Conservation (phyloP, 2,797 vertebrate species). For the Liparis tanakae region DNA sequence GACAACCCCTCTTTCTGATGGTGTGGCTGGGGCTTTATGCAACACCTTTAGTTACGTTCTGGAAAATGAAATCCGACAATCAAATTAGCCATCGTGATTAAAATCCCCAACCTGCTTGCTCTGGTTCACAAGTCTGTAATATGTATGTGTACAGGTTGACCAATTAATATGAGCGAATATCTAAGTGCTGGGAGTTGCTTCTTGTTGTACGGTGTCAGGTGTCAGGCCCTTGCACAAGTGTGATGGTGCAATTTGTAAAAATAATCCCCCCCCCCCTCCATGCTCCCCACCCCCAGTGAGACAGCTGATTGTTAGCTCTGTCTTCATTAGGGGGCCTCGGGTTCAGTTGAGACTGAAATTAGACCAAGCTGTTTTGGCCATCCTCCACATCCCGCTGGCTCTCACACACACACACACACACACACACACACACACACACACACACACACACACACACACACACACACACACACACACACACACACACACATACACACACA, state of each 20-base stretch:
- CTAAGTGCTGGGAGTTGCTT: conserved; percentile 17
- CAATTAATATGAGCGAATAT: conserved; percentile 4
- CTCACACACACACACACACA: conserved; percentile 1
- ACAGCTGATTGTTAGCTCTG: conserved; percentile 48
- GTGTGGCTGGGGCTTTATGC: no score
- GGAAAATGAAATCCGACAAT: neutral
- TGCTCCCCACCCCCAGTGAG: no score
- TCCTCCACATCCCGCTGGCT: conserved; percentile 31
- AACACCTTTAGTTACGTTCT: neutral
- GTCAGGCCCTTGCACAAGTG: conserved; percentile 9
- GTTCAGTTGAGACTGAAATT: conserved; percentile 49
- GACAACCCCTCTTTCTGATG: no score
- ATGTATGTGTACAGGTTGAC: neutral
- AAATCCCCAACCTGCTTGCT: neutral
- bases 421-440: conserved; percentile 12
- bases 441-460: conserved; percentile 9
- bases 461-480: conserved; percentile 1
- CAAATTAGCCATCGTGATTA: neutral
- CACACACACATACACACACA: conserved; percentile 12
- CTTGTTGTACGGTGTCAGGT: conserved; percentile 16
- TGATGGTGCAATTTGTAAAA: conserved; percentile 22
- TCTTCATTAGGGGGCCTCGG: conserved; percentile 45
- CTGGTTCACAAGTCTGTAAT: neutral
- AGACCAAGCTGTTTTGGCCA: conserved; percentile 50
- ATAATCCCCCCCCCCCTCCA: no score